Conservation (phyloP, 2,113 vertebrate species). For the Lonchura striata region DNA sequence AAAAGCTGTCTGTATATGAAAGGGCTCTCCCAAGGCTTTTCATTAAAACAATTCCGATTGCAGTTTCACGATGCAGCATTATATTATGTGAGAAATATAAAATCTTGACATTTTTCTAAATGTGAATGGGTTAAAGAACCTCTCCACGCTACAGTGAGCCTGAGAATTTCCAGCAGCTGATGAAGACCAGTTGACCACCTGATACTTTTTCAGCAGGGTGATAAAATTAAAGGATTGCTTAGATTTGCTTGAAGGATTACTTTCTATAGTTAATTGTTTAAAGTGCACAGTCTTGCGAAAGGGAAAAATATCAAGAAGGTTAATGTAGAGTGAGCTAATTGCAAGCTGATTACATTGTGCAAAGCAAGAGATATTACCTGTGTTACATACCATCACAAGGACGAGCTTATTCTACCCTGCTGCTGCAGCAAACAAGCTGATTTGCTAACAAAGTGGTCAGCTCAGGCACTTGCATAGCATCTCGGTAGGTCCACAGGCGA, state of each 20-base stretch:
- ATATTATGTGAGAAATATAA: conserved; percentile 43
- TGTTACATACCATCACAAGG: conserved; percentile 78
- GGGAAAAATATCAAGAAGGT: conserved; percentile 70
- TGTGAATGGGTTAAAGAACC: conserved; percentile 67
- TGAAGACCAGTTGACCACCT: conserved; percentile 78
- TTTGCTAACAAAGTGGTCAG: conserved; percentile 83
- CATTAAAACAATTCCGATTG: conserved; percentile 54
- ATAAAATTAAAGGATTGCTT: conserved; percentile 83
- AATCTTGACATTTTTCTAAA: conserved; percentile 68
- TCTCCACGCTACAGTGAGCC: conserved; percentile 69
- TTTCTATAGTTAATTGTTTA: conserved; percentile 76
- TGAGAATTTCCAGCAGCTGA: conserved; percentile 73
- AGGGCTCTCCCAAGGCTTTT: conserved; percentile 50
- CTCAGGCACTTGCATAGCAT: conserved; percentile 73
- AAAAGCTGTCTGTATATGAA: conserved; percentile 49
- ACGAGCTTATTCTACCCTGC: conserved; percentile 73
- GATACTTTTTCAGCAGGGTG: conserved; percentile 81
- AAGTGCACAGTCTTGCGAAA: conserved; percentile 68
- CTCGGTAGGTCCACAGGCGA: conserved; percentile 78
- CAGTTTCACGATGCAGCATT: conserved; percentile 42
- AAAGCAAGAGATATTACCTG: conserved; percentile 76
- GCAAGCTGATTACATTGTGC: conserved; percentile 75
- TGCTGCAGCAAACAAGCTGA: conserved; percentile 75
- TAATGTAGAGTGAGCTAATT: conserved; percentile 76
- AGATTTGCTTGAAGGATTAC: conserved; percentile 79